Evolutionary conservation across 2,888 invertebrate species (phyloP).

Genomic region (Molanna angustata): DNA sequence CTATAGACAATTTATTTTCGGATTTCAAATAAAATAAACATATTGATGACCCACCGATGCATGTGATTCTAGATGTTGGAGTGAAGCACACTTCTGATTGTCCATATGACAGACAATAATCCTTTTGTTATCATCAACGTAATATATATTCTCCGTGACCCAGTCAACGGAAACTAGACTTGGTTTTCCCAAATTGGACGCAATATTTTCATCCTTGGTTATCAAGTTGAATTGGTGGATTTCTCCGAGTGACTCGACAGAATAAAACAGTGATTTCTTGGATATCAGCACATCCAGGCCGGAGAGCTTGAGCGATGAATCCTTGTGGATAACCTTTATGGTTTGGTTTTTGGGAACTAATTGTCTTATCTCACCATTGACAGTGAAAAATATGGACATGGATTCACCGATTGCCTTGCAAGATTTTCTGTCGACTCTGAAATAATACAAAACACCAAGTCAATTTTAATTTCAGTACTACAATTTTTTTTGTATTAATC

Average conservation of each 20-base stretch:
- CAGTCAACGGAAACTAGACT: constrained; percentile 68
- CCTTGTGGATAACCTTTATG: constrained; percentile 42
- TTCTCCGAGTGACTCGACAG: constrained; percentile 44
- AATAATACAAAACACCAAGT: too few species aligned
- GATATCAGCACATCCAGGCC: constrained; percentile 55
- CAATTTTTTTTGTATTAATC: too few species aligned
- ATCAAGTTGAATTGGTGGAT: constrained; percentile 44
- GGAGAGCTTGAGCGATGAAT: constrained; percentile 47
- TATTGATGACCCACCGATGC: too few species aligned
- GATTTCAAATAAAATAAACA: too few species aligned
- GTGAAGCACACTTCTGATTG: constrained; percentile 52
- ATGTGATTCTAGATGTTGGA: too few species aligned
- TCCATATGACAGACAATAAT: constrained; percentile 58
- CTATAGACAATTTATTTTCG: too few species aligned
- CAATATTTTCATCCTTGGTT: constrained; percentile 39
- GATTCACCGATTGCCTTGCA: constrained; percentile 64
- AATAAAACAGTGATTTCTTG: constrained; percentile 49
- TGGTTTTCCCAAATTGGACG: constrained; percentile 50
- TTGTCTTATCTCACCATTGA: constrained; percentile 56
- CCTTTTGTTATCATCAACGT: constrained; percentile 46
- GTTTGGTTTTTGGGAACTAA: constrained; percentile 37
- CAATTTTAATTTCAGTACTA: too few species aligned
- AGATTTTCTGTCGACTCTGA: constrained; percentile 58
- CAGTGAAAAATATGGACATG: constrained; percentile 55
- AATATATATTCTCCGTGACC: constrained; percentile 70